These are phyloP conservation scores for Thelaira solivaga DNA, from an alignment of 2,888 invertebrate species.

Conservation along the genomic window DNA sequence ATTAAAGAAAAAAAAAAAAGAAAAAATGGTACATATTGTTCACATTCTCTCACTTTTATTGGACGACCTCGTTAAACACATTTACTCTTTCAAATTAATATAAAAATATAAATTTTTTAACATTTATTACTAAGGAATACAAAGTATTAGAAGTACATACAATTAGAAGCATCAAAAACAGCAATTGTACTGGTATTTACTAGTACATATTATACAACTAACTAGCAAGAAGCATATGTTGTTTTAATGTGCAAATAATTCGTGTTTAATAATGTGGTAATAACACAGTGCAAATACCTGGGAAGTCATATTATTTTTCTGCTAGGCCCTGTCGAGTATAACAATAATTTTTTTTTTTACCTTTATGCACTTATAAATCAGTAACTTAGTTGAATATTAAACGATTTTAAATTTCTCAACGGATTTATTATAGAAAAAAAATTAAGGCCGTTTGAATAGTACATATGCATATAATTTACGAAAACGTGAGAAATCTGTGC, in stretches of 20 bases:
- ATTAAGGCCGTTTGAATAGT: too few relatives aligned
- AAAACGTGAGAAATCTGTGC: too few relatives aligned
- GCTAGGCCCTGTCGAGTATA: too few relatives aligned
- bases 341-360: too few relatives aligned
- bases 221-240: constrained; percentile 46
- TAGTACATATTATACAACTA: too few relatives aligned
- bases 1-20: too few relatives aligned
- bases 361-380: too few relatives aligned
- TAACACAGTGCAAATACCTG: too few relatives aligned
- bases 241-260: constrained; percentile 65
- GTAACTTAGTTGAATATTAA: too few relatives aligned
- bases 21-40: neutral
- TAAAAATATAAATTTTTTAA: constrained; percentile 27
- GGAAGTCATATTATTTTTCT: too few relatives aligned
- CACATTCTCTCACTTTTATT: neutral
- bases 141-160: constrained; percentile 51
- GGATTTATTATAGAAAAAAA: constrained; percentile 60
- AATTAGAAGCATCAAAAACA: constrained; percentile 47
- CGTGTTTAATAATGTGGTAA: constrained; percentile 67
- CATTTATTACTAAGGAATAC: constrained; percentile 37
- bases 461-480: too few relatives aligned
- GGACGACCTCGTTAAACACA: neutral
- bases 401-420: too few relatives aligned
- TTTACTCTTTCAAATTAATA: neutral
- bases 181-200: constrained; percentile 46